phyloP scores from a whole-genome alignment of 2,113 vertebrate genomes.

The Tragulus kanchil region DNA sequence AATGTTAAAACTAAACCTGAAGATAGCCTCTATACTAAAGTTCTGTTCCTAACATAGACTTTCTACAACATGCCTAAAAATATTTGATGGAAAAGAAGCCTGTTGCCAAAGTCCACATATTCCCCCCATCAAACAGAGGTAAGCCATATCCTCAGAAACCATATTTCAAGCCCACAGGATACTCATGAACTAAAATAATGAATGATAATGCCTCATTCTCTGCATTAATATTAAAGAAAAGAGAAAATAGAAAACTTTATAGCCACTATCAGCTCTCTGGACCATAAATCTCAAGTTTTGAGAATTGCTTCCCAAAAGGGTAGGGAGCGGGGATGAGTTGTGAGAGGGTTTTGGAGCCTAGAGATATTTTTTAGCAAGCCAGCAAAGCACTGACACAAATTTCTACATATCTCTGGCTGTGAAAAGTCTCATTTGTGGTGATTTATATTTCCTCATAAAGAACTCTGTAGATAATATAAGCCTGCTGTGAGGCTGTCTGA shows the following conservation, averaged over 20 bases:
- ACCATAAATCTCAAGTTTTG: slow-evolving; percentile 77
- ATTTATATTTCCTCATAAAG: slow-evolving; percentile 81
- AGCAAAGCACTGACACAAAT: slow-evolving; percentile 73
- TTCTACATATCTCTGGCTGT: slow-evolving; percentile 80
- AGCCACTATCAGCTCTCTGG: slow-evolving; percentile 79
- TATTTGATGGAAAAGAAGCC: slow-evolving; percentile 48
- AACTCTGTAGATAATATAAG: slow-evolving; percentile 80
- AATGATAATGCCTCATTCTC: slow-evolving; percentile 76
- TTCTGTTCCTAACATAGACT: slow-evolving; percentile 45
- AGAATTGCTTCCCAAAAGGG: slow-evolving; percentile 79
- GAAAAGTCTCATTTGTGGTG: slow-evolving; percentile 75
- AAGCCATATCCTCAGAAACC: slow-evolving; percentile 59
- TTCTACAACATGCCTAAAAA: slow-evolving; percentile 65
- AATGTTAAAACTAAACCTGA: slow-evolving; percentile 70
- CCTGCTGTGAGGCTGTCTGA: slow-evolving; percentile 71
- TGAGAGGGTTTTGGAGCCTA: slow-evolving; percentile 65
- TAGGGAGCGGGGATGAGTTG: slow-evolving; percentile 52
- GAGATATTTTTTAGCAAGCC: slow-evolving; percentile 80
- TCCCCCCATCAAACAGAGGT: slow-evolving; percentile 67
- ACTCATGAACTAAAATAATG: slow-evolving; percentile 80
- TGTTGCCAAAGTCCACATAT: slow-evolving; percentile 72
- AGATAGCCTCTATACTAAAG: slow-evolving; percentile 54
- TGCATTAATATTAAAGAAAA: slow-evolving; percentile 79
- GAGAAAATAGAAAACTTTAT: slow-evolving; percentile 80
- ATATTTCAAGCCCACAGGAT: slow-evolving; percentile 73